Evolutionary conservation across 2,888 invertebrate genomes (phyloP), one percentile per base, ranked within the genome.

Genomic region (Torymus tubicola): DNA sequence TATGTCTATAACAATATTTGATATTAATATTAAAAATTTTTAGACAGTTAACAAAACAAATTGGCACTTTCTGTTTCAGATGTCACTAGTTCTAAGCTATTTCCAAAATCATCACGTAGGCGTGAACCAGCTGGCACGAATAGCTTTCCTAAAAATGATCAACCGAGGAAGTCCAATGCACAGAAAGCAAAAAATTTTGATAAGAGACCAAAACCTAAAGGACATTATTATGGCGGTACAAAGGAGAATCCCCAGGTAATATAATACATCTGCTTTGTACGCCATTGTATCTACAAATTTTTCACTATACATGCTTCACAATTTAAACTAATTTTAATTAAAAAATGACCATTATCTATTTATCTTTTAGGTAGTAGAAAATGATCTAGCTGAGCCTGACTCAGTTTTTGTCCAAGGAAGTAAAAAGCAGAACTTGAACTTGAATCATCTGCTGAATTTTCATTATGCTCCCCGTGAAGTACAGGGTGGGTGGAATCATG

Each of bases 391-490:
- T 90, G 97, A 97, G 93, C 92, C 94, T 91, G 96, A 96, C 93
- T 96, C 96, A 90, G 95, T 96, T 87, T 94, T 95, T 93, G 92
- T 93, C 90, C 94, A 94, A 91, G 96, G 96, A 92, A 96, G 96
- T 91, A 97, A 96, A 92, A 97, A 97, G 93, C 96, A 96, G n/a
- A n/a, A n/a, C n/a, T n/a, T n/a, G 92, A 98, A 96, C 92, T 93
- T 97, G 92, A 97, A 96, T 92, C 97, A 98, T 93, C 94, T 98
- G 94, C 94, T 98, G 87, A 98, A 98, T 92, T 98, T 98, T 92
- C 95, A 95, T 91, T 97, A 96, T 91, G 94, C 94, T 83, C 93
- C 95, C 67, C 93, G 95, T 69, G 94, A 93, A 71, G 85, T 84
- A 88, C 91, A 84, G 91, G 89, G 90, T 90, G 84, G 92, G 91